A percentile compares a stretch with the other conserved stretches of the same genome.
Conservation (phyloP, 2,888 invertebrate genomes). For the Chydorus sphaericus region DNA sequence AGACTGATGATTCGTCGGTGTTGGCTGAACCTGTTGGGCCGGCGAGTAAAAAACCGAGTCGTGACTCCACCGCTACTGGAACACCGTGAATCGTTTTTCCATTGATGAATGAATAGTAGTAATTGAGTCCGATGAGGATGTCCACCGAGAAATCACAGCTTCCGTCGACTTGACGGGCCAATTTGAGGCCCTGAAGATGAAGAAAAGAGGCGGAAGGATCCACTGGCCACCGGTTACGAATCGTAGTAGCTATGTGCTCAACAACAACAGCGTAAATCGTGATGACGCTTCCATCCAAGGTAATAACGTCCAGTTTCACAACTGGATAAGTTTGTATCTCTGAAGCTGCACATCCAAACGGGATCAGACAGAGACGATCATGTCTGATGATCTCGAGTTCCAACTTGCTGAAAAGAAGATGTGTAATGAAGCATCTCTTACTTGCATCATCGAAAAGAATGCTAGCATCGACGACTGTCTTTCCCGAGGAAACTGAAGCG, state of each 20-base stretch:
- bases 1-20: neutral
- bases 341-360: neutral
- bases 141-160: neutral
- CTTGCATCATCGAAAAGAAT: slow-evolving; percentile 3
- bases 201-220: no score
- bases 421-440: slow-evolving; percentile 3
- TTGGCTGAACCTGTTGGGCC: neutral
- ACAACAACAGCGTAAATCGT: neutral
- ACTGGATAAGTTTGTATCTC: neutral
- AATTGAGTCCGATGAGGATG: neutral
- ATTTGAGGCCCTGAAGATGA: neutral
- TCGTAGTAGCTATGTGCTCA: neutral
- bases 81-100: neutral
- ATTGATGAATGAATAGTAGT: slow-evolving; percentile 2
- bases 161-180: neutral
- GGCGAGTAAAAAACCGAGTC: neutral
- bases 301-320: neutral
- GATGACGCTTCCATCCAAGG: neutral
- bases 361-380: no score
- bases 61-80: neutral
- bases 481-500: neutral
- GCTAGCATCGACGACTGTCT: neutral
- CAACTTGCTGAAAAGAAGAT: neutral
- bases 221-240: neutral
- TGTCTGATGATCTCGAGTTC: neutral